Base-by-base conservation (phyloP, 1,140 invertebrate genomes). In the Formica exsecta region DNA sequence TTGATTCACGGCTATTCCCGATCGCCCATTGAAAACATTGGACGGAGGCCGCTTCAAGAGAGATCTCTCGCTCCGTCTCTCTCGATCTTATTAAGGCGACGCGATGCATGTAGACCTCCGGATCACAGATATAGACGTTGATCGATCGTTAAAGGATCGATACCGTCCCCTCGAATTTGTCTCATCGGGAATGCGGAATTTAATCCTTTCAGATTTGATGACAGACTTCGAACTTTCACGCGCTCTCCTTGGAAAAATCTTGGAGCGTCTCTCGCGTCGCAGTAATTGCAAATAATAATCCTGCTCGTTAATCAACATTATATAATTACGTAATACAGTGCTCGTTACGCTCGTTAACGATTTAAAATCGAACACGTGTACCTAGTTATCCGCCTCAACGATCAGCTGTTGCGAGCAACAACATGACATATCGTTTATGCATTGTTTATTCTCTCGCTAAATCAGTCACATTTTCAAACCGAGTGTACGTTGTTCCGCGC, bases 271-370 rank as follows among this genome's bases (percentile, higher is more conserved):
- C 41, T 19, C n/a, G 6, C n/a, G 6, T 51, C 44, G 44, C 48
- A 25, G 57, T 65, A 25, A 25, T 19, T 19, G 3, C 38, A 16
- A 25, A 22, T 64, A 66, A 65, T 19, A 66, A 65, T 19, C 3
- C 32, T n/a, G 32, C 38, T 70, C 76, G 57, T 80, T 16, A 57
- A 80, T 80, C 76, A 68, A 11, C 19, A 32, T 65, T 29, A 7
- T 9, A 6, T 4, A 9, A 8, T 16, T 22, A 3, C 36, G 62
- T 36, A 38, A 79, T 13, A n/a, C 22, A 79, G 36, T 38, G 25
- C 0, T 32, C 32, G 9, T 80, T 68, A n/a, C 44, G 61, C 38
- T 1, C 25, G 25, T 29, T 57, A 79, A 79, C 62, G 32, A 22
- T 22, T 54, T 36, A 4, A 65, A 38, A 32, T 16, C 51, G 6